Evolutionary conservation across 2,113 vertebrate genomes (phyloP).

Genomic region (Mormyrus iriodes): DNA sequence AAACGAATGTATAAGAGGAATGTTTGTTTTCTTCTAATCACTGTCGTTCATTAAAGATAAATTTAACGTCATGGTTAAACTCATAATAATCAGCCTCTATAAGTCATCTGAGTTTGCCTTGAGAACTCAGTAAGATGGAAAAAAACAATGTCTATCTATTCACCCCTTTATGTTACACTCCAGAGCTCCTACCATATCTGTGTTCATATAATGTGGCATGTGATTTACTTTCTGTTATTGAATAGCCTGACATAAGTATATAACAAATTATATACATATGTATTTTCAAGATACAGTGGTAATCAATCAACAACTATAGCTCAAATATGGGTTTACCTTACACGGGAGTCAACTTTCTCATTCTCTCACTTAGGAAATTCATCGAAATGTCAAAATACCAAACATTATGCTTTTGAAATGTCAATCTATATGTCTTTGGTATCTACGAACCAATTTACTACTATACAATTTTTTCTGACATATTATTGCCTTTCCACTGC

Average conservation of each 20-base stretch:
- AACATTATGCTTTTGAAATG: neutral
- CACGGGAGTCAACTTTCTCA: neutral
- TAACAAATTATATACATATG: neutral
- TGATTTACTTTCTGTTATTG: neutral
- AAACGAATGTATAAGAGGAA: neutral
- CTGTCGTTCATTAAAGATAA: neutral
- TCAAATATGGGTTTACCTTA: neutral
- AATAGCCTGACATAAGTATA: neutral
- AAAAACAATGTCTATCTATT: neutral
- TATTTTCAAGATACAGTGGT: neutral
- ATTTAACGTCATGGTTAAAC: neutral
- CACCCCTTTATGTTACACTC: too few species aligned
- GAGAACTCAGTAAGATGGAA: neutral
- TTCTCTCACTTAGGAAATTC: neutral
- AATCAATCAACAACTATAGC: neutral
- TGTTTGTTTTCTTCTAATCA: conserved; percentile 10
- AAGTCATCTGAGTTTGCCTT: neutral
- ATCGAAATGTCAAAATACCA: neutral
- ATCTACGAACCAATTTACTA: neutral
- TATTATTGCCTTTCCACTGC: neutral
- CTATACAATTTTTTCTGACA: neutral
- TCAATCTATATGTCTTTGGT: neutral
- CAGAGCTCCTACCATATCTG: neutral
- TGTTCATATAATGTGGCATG: neutral
- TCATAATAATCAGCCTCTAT: neutral